Evolutionary conservation across 2,113 vertebrate species (phyloP).

Genomic region (Daboia siamensis): DNA sequence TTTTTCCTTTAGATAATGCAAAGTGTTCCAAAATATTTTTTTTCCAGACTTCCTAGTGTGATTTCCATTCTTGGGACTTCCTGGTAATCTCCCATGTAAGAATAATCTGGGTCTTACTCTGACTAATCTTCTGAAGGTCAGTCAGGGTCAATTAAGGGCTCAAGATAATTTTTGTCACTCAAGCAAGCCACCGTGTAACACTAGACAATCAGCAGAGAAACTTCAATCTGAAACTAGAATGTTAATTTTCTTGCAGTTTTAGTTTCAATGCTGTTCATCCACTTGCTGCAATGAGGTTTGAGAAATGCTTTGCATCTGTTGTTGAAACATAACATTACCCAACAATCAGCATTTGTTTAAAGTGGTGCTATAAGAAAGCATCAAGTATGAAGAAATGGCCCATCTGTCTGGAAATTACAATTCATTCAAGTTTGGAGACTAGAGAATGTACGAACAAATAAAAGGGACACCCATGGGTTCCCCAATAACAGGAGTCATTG

Average conservation of each 20-base stretch:
- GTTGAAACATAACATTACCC: neutral
- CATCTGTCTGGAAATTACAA: conserved; percentile 10
- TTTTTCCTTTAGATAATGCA: neutral
- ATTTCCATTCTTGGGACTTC: neutral
- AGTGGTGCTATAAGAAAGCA: neutral
- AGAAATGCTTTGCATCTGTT: neutral
- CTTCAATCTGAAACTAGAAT: neutral
- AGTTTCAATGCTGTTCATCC: neutral
- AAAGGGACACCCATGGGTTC: no score
- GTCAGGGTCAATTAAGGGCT: neutral
- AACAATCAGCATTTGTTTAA: neutral
- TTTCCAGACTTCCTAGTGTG: neutral
- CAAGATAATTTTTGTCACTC: neutral
- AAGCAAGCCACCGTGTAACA: neutral
- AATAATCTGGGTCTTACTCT: neutral
- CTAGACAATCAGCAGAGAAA: neutral
- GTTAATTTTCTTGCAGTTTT: neutral
- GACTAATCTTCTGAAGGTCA: neutral
- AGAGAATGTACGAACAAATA: neutral
- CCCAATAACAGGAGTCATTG: no score
- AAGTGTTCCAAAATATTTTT: neutral
- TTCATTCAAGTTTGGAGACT: neutral
- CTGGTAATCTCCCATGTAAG: neutral
- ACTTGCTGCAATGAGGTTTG: neutral
- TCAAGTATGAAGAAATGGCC: neutral